A percentile compares a stretch with the other conserved stretches of the same genome.
These are phyloP conservation scores for Poecilobothrus nobilitatus DNA, from an alignment of 2,888 invertebrate genomes.

Conservation along the genomic window DNA sequence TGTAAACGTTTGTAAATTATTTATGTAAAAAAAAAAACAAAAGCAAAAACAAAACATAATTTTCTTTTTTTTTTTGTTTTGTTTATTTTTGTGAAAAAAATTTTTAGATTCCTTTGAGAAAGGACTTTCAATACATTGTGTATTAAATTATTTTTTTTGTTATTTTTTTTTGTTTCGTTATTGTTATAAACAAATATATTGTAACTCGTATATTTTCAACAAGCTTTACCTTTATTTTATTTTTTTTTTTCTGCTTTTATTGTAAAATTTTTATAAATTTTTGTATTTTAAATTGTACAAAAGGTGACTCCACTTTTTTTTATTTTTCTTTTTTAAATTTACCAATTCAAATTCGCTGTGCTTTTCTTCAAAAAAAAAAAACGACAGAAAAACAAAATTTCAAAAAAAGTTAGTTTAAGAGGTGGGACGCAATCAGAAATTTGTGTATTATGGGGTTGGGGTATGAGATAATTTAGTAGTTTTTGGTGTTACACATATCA, in stretches of 20 bases:
- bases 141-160: not conserved
- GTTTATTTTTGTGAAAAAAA: no score
- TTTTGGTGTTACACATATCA: conserved; percentile 1
- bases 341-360: not conserved
- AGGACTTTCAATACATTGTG: not conserved
- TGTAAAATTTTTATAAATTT: no score
- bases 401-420: not conserved
- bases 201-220: not conserved
- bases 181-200: not conserved
- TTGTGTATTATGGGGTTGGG: not conserved
- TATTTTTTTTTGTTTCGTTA: not conserved
- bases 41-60: no score
- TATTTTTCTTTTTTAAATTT: no score
- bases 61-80: no score
- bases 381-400: not conserved
- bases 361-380: not conserved
- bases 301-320: not conserved
- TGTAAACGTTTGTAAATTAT: not conserved
- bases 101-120: not conserved
- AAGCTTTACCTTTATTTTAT: conserved; percentile 2
- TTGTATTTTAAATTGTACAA: not conserved
- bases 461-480: conserved; percentile 2
- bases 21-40: not conserved
- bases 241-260: no score
- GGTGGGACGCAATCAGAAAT: not conserved